A percentile compares a stretch with the other conserved stretches of the same genome.
Conservation (phyloP, 1,140 invertebrate genomes). For the Proales similis region DNA sequence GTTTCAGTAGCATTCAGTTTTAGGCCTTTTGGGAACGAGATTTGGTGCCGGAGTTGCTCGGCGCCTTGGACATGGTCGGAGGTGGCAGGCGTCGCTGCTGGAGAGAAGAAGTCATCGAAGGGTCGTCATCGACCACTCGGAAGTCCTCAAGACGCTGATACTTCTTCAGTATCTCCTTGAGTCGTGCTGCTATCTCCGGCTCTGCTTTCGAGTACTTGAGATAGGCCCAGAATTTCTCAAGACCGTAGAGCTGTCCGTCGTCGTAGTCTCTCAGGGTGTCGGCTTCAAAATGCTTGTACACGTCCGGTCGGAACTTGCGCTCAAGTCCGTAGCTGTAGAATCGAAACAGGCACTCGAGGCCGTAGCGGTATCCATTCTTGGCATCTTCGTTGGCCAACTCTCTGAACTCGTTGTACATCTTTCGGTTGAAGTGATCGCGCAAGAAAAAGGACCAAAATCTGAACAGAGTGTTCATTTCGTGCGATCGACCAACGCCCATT, state of each 20-base stretch:
- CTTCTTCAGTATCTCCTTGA: slow-evolving; percentile 71
- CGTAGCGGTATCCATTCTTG: slow-evolving; percentile 73
- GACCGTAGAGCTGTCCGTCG: slow-evolving; percentile 75
- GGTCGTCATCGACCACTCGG: slow-evolving; percentile 46
- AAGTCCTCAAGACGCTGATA: slow-evolving; percentile 94
- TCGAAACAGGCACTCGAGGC: slow-evolving; percentile 91
- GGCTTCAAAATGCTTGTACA: slow-evolving; percentile 89
- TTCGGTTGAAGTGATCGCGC: slow-evolving; percentile 91
- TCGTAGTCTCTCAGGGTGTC: slow-evolving; percentile 87
- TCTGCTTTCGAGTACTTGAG: slow-evolving; percentile 61
- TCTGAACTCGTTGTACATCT: slow-evolving; percentile 95
- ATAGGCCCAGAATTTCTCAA: slow-evolving; percentile 99
- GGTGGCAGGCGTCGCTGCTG: too few species aligned
- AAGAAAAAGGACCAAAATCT: slow-evolving; percentile 99
- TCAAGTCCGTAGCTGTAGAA: slow-evolving; percentile 97
- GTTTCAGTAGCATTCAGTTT: too few species aligned
- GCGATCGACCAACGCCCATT: slow-evolving; percentile 72
- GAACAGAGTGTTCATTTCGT: slow-evolving; percentile 94
- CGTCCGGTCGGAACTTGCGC: slow-evolving; percentile 78
- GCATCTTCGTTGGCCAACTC: slow-evolving; percentile 84
- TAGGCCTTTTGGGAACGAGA: too few species aligned
- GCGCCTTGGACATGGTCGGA: too few species aligned
- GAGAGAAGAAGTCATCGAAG: slow-evolving; percentile 38
- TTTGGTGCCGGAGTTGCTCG: too few species aligned
- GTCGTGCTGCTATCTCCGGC: slow-evolving; percentile 65